Evolutionary conservation across 2,888 invertebrate genomes (phyloP).

Genomic region (Odontocerum albicorne): DNA sequence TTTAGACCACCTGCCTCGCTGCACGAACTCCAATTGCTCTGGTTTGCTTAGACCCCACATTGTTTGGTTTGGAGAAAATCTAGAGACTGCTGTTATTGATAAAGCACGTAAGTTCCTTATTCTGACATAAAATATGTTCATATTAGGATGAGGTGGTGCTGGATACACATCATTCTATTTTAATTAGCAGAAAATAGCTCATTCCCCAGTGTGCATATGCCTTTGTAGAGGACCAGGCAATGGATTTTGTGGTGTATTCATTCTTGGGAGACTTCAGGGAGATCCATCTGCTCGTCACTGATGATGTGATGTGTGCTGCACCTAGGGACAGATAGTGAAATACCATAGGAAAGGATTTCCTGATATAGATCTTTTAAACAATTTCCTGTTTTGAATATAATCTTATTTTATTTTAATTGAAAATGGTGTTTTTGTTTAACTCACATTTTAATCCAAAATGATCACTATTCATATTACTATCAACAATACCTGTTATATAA

Average conservation of each 20-base stretch:
- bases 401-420: too few relatives aligned
- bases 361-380: too few relatives aligned
- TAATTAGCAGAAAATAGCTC: neutral
- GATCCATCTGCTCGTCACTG: neutral
- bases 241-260: neutral
- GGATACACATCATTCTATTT: neutral
- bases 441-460: too few relatives aligned
- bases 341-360: too few relatives aligned
- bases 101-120: slow-evolving; percentile 56
- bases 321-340: too few relatives aligned
- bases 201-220: too few relatives aligned
- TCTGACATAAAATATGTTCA: neutral
- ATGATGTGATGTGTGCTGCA: too few relatives aligned
- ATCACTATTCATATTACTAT: too few relatives aligned
- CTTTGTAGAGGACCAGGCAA: too few relatives aligned
- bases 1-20: slow-evolving; percentile 69
- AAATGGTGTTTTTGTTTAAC: too few relatives aligned
- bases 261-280: neutral
- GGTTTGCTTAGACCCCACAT: slow-evolving; percentile 78
- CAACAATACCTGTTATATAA: too few relatives aligned
- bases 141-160: neutral
- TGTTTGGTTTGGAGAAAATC: slow-evolving; percentile 86
- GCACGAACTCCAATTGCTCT: slow-evolving; percentile 61
- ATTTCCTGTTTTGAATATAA: too few relatives aligned
- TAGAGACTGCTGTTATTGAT: slow-evolving; percentile 63